Conservation (phyloP, 2,797 vertebrate species). For the Protosalanx chinensis region DNA sequence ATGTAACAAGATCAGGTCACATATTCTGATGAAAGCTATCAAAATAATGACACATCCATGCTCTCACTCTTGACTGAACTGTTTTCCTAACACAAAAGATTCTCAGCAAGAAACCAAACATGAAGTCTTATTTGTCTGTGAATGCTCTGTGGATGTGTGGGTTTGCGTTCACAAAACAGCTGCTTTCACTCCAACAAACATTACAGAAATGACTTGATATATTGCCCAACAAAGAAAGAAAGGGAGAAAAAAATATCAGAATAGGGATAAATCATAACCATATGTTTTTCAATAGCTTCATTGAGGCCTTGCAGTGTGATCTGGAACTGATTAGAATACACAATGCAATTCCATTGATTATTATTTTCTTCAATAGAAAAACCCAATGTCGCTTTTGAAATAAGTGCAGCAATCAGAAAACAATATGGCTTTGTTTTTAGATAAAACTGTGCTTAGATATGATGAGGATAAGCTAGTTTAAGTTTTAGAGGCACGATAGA, state of each 20-base stretch:
- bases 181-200: slow-evolving; percentile 25
- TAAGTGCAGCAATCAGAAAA: slow-evolving; percentile 22
- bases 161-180: slow-evolving; percentile 21
- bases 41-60: background rate
- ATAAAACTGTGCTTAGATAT: slow-evolving; percentile 26
- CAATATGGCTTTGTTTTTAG: slow-evolving; percentile 20
- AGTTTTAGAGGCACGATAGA: too few relatives aligned
- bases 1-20: too few relatives aligned
- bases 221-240: slow-evolving; percentile 17
- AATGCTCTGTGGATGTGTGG: background rate
- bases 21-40: too few relatives aligned
- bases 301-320: slow-evolving; percentile 21
- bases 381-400: slow-evolving; percentile 32
- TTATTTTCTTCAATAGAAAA: slow-evolving; percentile 39
- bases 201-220: slow-evolving; percentile 28
- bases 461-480: too few relatives aligned
- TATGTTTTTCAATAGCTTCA: slow-evolving; percentile 34
- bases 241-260: slow-evolving; percentile 17
- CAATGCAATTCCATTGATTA: slow-evolving; percentile 39
- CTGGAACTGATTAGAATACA: slow-evolving; percentile 48
- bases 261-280: slow-evolving; percentile 37
- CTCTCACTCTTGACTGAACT: background rate
- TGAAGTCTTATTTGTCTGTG: slow-evolving; percentile 12
- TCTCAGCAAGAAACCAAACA: slow-evolving; percentile 3
- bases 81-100: background rate